phyloP scores from a whole-genome alignment of 2,888 invertebrate genomes.

The Limnephilus rhombicus region DNA sequence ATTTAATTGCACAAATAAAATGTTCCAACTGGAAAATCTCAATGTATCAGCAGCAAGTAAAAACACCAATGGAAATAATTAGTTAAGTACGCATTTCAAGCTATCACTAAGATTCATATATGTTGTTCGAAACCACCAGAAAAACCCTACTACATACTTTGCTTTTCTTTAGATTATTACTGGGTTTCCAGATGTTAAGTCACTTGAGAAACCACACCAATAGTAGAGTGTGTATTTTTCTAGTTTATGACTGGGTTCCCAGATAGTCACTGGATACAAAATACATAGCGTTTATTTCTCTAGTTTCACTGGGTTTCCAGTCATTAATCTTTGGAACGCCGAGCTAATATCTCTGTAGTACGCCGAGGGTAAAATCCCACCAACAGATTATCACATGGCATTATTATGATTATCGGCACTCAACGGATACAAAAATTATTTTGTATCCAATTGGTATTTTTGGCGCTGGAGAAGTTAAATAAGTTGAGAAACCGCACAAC shows the following conservation, averaged over 20 bases:
- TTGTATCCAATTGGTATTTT: too few species aligned
- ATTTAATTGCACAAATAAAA: constrained; percentile 23
- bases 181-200: background rate
- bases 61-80: background rate
- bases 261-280: background rate
- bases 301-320: background rate
- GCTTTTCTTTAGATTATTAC: background rate
- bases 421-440: too few species aligned
- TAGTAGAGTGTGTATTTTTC: background rate
- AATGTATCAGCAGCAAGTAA: background rate
- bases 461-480: too few species aligned
- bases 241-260: background rate
- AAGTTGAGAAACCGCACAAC: background rate
- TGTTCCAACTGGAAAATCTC: background rate
- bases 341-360: too few species aligned
- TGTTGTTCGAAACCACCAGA: too few species aligned
- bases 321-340: too few species aligned
- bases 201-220: background rate
- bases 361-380: too few species aligned
- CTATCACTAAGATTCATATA: background rate
- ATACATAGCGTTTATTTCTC: background rate
- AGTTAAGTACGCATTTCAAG: background rate
- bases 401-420: too few species aligned
- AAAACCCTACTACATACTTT: background rate
- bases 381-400: too few species aligned